A percentile compares a stretch with the other conserved stretches of the same genome.
phyloP scores from a whole-genome alignment of 2,888 invertebrate species.

The Crioceris asparagi region DNA sequence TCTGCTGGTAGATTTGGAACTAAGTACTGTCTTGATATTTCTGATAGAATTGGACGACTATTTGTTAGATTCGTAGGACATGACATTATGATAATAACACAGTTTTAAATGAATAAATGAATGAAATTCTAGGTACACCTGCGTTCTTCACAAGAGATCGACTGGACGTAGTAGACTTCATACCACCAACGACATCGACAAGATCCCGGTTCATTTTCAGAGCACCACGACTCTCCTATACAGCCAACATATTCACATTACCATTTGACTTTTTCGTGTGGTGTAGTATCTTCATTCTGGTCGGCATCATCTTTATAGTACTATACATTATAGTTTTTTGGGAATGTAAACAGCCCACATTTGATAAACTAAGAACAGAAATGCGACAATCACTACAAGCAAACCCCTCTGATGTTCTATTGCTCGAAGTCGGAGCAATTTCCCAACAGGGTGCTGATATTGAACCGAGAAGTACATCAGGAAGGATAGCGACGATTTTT shows the following conservation, averaged over 20 bases:
- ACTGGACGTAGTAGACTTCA: slow-evolving; percentile 40
- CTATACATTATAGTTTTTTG: slow-evolving; percentile 26
- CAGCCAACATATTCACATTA: slow-evolving; percentile 54
- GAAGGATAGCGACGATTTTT: slow-evolving; percentile 34
- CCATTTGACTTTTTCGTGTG: slow-evolving; percentile 55
- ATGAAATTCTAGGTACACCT: slow-evolving; percentile 35
- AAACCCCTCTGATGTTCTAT: slow-evolving; percentile 25
- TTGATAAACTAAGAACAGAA: slow-evolving; percentile 13
- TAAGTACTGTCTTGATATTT: too few species aligned
- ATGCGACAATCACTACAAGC: slow-evolving; percentile 1
- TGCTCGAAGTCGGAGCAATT: slow-evolving; percentile 40
- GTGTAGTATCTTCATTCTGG: slow-evolving; percentile 45
- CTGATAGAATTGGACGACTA: too few species aligned
- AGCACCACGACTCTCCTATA: slow-evolving; percentile 52
- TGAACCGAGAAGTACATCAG: slow-evolving; percentile 39
- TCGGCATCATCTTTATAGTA: slow-evolving; percentile 26
- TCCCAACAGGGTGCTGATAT: slow-evolving; percentile 41
- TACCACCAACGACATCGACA: slow-evolving; percentile 45
- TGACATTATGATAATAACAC: too few species aligned
- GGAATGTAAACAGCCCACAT: slow-evolving; percentile 28
- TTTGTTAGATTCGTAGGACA: too few species aligned
- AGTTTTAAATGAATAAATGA: too few species aligned
- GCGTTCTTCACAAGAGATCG: slow-evolving; percentile 33
- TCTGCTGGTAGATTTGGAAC: too few species aligned
- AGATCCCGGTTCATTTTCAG: slow-evolving; percentile 49